Percentiles rank a stretch among this genome's conserved stretches.
phyloP scores from a whole-genome alignment of 2,113 vertebrate species.

The Hemibates koningsi region DNA sequence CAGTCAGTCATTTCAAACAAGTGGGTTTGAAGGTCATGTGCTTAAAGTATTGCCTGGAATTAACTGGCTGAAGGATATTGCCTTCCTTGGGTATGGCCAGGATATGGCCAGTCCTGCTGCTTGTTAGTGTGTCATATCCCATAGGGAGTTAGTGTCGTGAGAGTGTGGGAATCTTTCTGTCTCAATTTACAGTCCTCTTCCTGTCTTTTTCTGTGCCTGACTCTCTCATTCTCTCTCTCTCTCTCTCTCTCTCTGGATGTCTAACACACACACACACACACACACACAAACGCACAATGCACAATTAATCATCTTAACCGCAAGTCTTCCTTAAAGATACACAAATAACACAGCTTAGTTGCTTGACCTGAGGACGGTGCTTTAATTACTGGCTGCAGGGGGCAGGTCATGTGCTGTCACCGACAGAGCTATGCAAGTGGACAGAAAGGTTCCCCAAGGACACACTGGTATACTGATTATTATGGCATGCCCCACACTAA shows the following conservation, averaged over 20 bases:
- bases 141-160: neutral
- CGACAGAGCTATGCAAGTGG: conserved; percentile 1
- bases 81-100: neutral
- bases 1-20: neutral
- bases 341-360: conserved; percentile 26
- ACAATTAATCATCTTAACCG: conserved; percentile 2
- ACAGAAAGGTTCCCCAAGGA: conserved; percentile 19
- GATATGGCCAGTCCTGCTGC: neutral
- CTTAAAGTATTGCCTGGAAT: neutral
- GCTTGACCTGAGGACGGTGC: neutral
- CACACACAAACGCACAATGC: neutral
- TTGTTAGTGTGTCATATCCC: conserved; percentile 2
- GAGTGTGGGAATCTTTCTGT: neutral
- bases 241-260: neutral
- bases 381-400: conserved; percentile 29
- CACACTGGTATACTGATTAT: conserved; percentile 21
- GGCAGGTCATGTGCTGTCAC: conserved; percentile 24
- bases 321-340: conserved; percentile 15
- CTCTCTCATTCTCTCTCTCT: neutral
- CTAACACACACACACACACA: neutral
- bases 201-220: neutral
- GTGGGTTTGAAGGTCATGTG: neutral
- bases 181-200: neutral
- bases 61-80: neutral
- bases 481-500: conserved; percentile 32